A percentile compares a stretch with the other conserved stretches of the same genome.
Conservation (phyloP, 2,888 invertebrate genomes). For the Hypercompe scribonia region DNA sequence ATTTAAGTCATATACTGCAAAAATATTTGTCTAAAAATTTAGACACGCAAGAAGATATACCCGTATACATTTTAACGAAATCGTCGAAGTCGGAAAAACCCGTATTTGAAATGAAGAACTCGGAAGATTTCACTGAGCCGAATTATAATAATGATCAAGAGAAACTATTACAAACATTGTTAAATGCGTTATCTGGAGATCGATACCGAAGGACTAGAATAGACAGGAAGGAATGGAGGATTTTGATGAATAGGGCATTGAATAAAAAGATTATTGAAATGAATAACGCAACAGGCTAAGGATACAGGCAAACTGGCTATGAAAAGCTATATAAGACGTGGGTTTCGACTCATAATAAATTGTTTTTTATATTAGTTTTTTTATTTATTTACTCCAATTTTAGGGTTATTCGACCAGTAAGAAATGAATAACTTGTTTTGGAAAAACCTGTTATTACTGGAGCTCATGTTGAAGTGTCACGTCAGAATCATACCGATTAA, state of each 20-base stretch:
- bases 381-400: no score
- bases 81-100: background rate
- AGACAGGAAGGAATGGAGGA: background rate
- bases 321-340: no score
- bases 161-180: background rate
- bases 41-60: background rate
- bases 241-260: background rate
- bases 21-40: background rate
- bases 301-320: background rate
- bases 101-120: background rate
- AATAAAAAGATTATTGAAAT: conserved; percentile 11
- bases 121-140: background rate
- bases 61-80: background rate
- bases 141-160: background rate
- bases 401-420: no score
- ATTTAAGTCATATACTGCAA: background rate
- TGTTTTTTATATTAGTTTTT: no score
- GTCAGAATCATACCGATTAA: no score
- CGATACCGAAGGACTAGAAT: background rate
- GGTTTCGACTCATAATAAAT: no score
- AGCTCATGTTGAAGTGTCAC: no score
- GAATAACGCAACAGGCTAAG: background rate
- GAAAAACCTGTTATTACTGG: no score
- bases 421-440: no score
- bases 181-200: background rate